These are phyloP conservation scores for Hypsibius dujardini DNA, from an alignment of 1,140 invertebrate genomes.

Conservation along the genomic window DNA sequence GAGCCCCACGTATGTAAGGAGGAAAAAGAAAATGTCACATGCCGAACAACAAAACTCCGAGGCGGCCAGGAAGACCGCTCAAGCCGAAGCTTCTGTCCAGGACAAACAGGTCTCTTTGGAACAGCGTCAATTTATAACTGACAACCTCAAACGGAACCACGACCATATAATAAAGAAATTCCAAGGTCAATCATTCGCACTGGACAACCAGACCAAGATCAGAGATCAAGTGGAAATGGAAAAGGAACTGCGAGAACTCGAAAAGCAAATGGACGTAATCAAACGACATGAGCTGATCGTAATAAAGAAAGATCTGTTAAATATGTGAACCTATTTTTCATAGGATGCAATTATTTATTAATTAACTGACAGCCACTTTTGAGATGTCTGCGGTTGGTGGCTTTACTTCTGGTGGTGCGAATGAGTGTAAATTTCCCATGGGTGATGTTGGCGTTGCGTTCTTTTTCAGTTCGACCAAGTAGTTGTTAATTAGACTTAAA, in stretches of 20 bases:
- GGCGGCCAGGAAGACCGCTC: neutral
- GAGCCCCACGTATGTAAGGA: neutral
- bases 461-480: no score
- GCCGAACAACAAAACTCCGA: neutral
- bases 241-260: neutral
- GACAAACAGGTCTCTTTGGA: neutral
- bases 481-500: no score
- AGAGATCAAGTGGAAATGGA: neutral
- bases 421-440: no score
- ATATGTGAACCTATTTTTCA: no score
- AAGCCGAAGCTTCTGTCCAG: neutral
- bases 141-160: neutral
- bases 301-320: neutral
- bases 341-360: no score
- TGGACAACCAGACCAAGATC: slow-evolving; percentile 1
- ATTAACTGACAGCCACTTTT: no score
- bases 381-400: no score
- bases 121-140: neutral
- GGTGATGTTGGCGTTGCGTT: no score
- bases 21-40: neutral
- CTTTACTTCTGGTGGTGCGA: no score
- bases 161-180: neutral
- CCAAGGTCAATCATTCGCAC: neutral
- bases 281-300: neutral
- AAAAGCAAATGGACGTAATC: neutral